phyloP scores from a whole-genome alignment of 1,140 invertebrate genomes.

The Lepidurus couesii region DNA sequence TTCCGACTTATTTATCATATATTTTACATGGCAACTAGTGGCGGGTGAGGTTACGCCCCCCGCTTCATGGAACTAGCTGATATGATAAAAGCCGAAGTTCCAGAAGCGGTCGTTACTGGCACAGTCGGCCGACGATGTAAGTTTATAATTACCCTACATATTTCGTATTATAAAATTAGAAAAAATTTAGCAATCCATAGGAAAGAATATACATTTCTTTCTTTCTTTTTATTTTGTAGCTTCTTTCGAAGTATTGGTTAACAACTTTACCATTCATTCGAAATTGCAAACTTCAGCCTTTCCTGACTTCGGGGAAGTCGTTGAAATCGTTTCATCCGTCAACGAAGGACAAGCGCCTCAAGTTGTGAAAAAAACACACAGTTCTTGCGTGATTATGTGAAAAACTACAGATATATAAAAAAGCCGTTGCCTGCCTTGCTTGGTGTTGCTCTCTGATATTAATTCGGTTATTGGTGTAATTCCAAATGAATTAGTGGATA shows the following conservation, averaged over 20 bases:
- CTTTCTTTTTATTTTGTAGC: conserved; percentile 47
- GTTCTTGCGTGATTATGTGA: conserved; percentile 49
- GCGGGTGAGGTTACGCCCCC: conserved; percentile 56
- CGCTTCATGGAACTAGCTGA: conserved; percentile 54
- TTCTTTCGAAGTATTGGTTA: conserved; percentile 59
- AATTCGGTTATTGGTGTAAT: neutral
- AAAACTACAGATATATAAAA: neutral
- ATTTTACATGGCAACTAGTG: conserved; percentile 42
- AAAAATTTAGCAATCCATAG: too few relatives aligned
- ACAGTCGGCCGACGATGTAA: conserved; percentile 54
- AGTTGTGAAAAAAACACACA: conserved; percentile 52
- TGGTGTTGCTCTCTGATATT: neutral
- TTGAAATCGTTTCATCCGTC: conserved; percentile 50
- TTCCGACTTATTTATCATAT: conserved; percentile 36
- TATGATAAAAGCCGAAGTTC: conserved; percentile 50
- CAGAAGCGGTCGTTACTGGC: conserved; percentile 51
- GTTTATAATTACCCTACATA: conserved; percentile 22
- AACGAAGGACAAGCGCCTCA: conserved; percentile 47
- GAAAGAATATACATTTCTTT: neutral
- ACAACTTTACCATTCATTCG: conserved; percentile 57
- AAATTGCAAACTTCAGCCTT: conserved; percentile 59
- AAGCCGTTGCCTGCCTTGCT: neutral
- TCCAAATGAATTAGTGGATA: neutral
- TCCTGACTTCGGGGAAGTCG: conserved; percentile 56
- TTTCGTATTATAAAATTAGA: neutral